Evolutionary conservation across 2,888 invertebrate species (phyloP), one percentile per base, ranked within the genome.

Genomic region (Apamea sordens): DNA sequence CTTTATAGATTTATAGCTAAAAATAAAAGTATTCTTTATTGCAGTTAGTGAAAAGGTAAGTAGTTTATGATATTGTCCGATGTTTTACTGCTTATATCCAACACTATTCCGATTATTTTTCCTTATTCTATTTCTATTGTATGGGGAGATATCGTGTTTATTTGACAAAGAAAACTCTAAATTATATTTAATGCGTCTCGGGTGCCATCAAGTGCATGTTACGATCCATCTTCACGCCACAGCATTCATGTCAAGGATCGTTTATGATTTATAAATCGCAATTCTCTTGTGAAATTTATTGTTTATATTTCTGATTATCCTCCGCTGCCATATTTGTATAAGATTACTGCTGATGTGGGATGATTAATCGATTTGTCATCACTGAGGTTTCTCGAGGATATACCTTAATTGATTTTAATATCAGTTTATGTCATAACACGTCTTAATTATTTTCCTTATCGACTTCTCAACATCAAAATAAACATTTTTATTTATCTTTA

Each of bases 231-330:
- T 89, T 89, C 83, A 76, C 11, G 69, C 85, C 74, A 73, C 79
- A 74, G 74, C 77, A 92, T 91, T 71, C 85, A 86, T 92, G 92
- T 91, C 89, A 89, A 92, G 93, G 92, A 89, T 90, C 84, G 88
- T 89, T 89, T 90, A 90, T 91, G 91, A 92, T 92, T 91, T 91
- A 91, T 91, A 89, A 82, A 88, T 85, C 79, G 82, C 80, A 83
- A 82, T 76, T 82, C 73, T 87, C 73, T 84, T 87, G 83, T 85
- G 82, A 90, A 90, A 90, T 87, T 82, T 87, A 88, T 86, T 89
- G 88, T 90, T 86, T 87, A 85, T 81, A 41, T 84, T 82, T 84
- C 73, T 89, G 85, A 86, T 88, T 86, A 90, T 88, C 85, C 79
- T 87, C 84, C 36, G 77, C 61, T 32, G 32, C 90, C 90, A 86